Percentiles rank a stretch among this genome's conserved stretches.
These are phyloP conservation scores for Plutomurus gul DNA, from an alignment of 1,140 invertebrate genomes.

Conservation along the genomic window DNA sequence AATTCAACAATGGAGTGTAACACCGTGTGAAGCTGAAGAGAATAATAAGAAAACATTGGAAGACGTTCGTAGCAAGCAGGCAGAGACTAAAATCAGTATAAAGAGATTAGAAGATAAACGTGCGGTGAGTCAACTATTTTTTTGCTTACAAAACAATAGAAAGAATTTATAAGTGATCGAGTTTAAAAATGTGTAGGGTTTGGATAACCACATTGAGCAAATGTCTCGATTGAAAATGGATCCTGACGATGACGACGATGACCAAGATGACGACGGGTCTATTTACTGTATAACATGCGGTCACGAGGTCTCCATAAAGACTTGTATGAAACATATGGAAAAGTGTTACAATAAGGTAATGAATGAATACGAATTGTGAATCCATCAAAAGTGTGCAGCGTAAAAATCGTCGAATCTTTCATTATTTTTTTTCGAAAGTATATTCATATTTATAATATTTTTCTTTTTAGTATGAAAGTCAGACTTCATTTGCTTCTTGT, in stretches of 20 bases:
- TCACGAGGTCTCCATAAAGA: constrained; percentile 84
- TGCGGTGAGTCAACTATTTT: constrained; percentile 54
- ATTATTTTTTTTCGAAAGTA: not conserved
- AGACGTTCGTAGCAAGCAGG: constrained; percentile 36
- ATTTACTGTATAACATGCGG: constrained; percentile 96
- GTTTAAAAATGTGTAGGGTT: constrained; percentile 60
- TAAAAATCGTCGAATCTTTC: not conserved
- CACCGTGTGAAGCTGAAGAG: constrained; percentile 83
- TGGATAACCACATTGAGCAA: constrained; percentile 80
- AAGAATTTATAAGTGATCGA: not conserved
- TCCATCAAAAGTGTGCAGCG: constrained; percentile 1
- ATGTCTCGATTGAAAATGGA: constrained; percentile 70
- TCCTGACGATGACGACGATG: constrained; percentile 67
- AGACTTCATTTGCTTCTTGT: constrained; percentile 93
- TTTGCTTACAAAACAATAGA: not conserved
- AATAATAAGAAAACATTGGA: constrained; percentile 35
- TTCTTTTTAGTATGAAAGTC: constrained; percentile 81
- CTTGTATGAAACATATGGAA: constrained; percentile 91
- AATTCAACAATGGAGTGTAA: constrained; percentile 93
- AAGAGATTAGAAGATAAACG: constrained; percentile 77
- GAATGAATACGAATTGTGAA: constrained; percentile 61
- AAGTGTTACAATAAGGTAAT: constrained; percentile 85
- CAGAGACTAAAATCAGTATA: constrained; percentile 69
- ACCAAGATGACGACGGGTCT: constrained; percentile 76
- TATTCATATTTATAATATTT: constrained; percentile 34